Base-by-base conservation (phyloP, 2,797 vertebrate species). In the Cyprinella venusta region DNA sequence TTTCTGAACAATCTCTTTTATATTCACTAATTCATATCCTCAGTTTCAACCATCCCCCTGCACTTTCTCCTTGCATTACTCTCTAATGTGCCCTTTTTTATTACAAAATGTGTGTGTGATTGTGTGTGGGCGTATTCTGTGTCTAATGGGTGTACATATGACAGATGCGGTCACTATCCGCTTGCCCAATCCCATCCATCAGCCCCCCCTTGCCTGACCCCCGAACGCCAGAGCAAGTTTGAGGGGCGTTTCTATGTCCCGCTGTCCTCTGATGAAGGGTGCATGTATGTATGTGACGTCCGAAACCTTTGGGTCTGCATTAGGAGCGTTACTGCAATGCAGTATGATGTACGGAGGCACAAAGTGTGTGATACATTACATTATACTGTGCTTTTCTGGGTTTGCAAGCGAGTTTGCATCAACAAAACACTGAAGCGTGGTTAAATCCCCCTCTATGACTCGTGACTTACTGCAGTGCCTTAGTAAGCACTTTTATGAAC, bases 311-410 rank as follows among this genome's bases (percentile, higher is more conserved):
- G 61, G 38, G 4, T 74, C 79, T 77, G 76, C 59, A 63, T 75
- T 82, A 76, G 79, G 40, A 83, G 74, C 30, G 54, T 78, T 85
- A 72, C 87, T 86, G 83, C 81, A 85, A 50, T 88, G 85, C 87
- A 85, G 85, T 59, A 82, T 40, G 79, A 38, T 36, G 38, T 81
- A 59, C 33, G 61, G 12, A 18, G 75, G 52, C 59, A 40, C 33
- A 56, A 75, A 67, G 56, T 33, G 30, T 72, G 82, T 63, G 40
- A 67, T 52, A 33, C 76, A 50, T 79, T 33, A 33, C 64, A 79
- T 69, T 80, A 52, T 76, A 15, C 19, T 19, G 38, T 67, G 36
- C 72, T 69, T 83, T 69, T 69, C 38, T 48, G 67, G 75, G 54
- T 50, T 69, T 59, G 21, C 26, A 69, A 68, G 63, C 8, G 26